phyloP scores from a whole-genome alignment of 2,888 invertebrate genomes.

The Drosophila basisetae region DNA sequence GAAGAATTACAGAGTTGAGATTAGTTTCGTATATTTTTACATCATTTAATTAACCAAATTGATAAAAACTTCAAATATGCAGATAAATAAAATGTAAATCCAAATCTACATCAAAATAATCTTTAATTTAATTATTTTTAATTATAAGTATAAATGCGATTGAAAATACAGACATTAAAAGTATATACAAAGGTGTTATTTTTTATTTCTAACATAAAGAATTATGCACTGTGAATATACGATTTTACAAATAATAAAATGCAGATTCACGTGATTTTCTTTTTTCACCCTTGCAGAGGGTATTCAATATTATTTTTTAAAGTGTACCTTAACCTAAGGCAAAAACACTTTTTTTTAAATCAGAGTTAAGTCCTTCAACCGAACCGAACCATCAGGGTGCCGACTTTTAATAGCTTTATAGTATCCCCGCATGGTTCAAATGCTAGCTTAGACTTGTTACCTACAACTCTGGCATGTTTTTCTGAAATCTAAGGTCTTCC shows the following conservation, averaged over 20 bases:
- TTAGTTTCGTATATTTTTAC: slow-evolving; percentile 13
- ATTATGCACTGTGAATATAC: slow-evolving; percentile 28
- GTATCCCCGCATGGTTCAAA: background rate
- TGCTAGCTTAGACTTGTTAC: background rate
- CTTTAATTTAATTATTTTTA: slow-evolving; percentile 22
- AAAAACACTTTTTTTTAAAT: background rate
- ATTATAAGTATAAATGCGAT: slow-evolving; percentile 31
- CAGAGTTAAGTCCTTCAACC: background rate
- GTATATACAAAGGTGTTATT: slow-evolving; percentile 52
- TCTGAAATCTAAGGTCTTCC: background rate
- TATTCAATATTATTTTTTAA: slow-evolving; percentile 2
- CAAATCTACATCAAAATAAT: slow-evolving; percentile 55
- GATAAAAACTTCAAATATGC: slow-evolving; percentile 50
- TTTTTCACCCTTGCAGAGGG: slow-evolving; percentile 16
- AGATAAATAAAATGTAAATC: slow-evolving; percentile 42
- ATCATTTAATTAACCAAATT: slow-evolving; percentile 22
- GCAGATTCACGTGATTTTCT: slow-evolving; percentile 1
- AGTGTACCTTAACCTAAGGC: no score
- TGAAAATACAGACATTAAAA: slow-evolving; percentile 49
- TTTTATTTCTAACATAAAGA: slow-evolving; percentile 27
- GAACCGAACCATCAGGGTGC: background rate
- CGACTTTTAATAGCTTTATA: background rate
- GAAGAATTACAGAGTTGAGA: background rate
- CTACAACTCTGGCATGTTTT: background rate
- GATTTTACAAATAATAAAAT: slow-evolving; percentile 29